Evolutionary conservation across 2,797 vertebrate species (phyloP).

Genomic region (Danio choprae): DNA sequence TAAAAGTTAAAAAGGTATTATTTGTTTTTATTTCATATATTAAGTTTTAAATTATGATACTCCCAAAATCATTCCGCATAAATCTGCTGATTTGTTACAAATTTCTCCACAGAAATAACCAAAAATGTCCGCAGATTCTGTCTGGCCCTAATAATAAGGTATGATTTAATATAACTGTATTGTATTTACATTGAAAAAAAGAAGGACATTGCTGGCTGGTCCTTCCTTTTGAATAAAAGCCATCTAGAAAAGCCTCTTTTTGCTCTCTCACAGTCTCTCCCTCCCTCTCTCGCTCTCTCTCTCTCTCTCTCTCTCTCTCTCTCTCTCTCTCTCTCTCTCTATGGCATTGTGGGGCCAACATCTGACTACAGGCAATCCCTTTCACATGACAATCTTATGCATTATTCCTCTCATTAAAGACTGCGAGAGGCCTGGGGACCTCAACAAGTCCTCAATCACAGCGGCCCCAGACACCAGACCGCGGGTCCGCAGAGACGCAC

Average conservation of each 20-base stretch:
- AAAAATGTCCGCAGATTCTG: no score
- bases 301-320: no score
- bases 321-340: slow-evolving; percentile 61
- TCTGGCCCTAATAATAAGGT: no score
- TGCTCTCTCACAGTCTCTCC: slow-evolving; percentile 61
- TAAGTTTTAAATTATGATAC: no score
- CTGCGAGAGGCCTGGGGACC: slow-evolving; percentile 76
- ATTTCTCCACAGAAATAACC: no score
- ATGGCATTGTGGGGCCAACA: slow-evolving; percentile 78
- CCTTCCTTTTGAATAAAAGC: slow-evolving; percentile 5
- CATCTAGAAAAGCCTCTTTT: slow-evolving; percentile 56
- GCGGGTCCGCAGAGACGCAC: slow-evolving; percentile 40
- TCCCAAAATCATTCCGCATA: no score
- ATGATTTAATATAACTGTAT: no score
- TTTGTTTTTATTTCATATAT: no score
- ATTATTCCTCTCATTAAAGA: slow-evolving; percentile 93
- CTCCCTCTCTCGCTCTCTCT: no score
- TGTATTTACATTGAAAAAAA: neutral
- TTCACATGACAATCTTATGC: slow-evolving; percentile 91
- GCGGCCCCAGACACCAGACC: slow-evolving; percentile 33
- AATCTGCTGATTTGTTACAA: no score
- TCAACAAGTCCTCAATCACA: slow-evolving; percentile 75
- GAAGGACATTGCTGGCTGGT: neutral
- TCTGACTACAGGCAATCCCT: slow-evolving; percentile 84
- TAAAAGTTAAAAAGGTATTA: no score